Conservation (phyloP, 2,888 invertebrate genomes). For the Taphrorychus bicolor region DNA sequence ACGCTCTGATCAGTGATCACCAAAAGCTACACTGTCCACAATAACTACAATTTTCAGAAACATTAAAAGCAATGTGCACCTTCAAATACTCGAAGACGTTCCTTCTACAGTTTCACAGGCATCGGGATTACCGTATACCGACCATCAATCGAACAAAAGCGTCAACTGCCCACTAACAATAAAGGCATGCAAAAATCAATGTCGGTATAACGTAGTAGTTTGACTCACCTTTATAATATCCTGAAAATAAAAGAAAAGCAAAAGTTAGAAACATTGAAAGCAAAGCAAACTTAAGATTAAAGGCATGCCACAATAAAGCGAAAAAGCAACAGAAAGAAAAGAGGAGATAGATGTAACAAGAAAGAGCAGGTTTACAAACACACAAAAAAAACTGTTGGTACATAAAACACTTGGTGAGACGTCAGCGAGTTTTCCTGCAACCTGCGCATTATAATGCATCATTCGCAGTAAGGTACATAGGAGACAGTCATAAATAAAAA, state of each 20-base stretch:
- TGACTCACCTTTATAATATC: constrained; percentile 43
- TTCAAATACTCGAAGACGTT: no score
- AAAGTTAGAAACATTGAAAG: constrained; percentile 40
- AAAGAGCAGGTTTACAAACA: background rate
- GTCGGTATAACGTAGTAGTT: background rate
- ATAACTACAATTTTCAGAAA: no score
- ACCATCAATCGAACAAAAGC: no score
- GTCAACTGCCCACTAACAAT: background rate
- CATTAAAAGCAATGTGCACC: no score
- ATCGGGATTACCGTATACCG: no score
- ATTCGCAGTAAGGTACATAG: constrained; percentile 24
- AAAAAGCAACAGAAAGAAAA: background rate
- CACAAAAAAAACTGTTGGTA: no score
- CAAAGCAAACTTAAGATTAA: constrained; percentile 34
- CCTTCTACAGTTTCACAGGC: no score
- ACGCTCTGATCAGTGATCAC: no score
- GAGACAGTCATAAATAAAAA: constrained; percentile 36
- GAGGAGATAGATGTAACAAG: background rate
- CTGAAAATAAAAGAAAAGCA: constrained; percentile 45
- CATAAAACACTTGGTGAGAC: no score
- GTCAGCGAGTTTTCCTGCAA: constrained; percentile 31
- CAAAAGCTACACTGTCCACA: no score
- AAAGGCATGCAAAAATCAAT: background rate
- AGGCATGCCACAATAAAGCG: constrained; percentile 32
- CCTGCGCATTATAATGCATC: constrained; percentile 23